Evolutionary conservation across 1,140 invertebrate genomes (phyloP).

Genomic region (Marisa cornuarietis): DNA sequence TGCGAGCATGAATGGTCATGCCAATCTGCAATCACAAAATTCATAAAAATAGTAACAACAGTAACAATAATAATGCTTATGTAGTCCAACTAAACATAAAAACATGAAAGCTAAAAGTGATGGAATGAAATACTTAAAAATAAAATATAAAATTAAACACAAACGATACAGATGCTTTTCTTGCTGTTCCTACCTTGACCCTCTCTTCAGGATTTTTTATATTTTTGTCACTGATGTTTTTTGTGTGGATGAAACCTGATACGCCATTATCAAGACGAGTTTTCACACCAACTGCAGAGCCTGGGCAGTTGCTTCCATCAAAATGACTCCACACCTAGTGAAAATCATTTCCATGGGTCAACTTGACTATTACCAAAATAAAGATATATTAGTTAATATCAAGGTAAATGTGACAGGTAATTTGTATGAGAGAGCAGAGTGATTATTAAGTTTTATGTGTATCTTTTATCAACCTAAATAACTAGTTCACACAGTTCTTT

Average conservation of each 20-base stretch:
- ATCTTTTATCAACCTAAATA: too few species aligned
- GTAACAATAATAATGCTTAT: not conserved
- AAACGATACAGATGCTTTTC: not conserved
- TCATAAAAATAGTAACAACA: too few species aligned
- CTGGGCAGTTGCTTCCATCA: constrained; percentile 93
- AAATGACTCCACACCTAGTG: constrained; percentile 93
- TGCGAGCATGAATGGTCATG: constrained; percentile 90
- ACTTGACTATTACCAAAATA: too few species aligned
- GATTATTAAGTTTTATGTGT: too few species aligned
- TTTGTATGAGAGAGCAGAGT: too few species aligned
- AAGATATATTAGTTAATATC: too few species aligned
- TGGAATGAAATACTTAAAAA: not conserved
- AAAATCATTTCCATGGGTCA: too few species aligned
- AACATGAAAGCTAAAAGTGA: not conserved
- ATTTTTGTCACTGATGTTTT: constrained; percentile 93
- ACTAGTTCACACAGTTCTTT: too few species aligned
- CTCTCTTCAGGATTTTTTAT: constrained; percentile 93
- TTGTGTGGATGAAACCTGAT: constrained; percentile 93
- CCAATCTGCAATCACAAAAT: not conserved
- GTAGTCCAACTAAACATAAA: not conserved
- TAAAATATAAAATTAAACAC: not conserved
- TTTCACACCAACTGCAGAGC: constrained; percentile 91
- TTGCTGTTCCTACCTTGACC: constrained; percentile 72
- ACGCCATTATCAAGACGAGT: constrained; percentile 93
- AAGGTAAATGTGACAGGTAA: too few species aligned